phyloP scores from a whole-genome alignment of 2,113 vertebrate genomes.

The Hucho hucho region DNA sequence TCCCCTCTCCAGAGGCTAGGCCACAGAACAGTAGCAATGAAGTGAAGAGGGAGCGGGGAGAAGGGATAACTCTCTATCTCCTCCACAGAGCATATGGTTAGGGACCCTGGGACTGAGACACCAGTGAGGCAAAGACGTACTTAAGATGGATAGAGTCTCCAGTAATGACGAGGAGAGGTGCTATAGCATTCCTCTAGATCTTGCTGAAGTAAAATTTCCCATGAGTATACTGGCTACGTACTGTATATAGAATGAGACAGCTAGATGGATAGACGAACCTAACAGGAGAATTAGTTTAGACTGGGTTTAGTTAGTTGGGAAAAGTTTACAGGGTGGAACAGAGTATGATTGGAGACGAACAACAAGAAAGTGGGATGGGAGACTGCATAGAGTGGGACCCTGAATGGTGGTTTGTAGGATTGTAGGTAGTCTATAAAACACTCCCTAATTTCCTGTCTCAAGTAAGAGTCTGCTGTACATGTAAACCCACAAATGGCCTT shows the following conservation, averaged over 20 bases:
- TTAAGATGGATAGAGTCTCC: constrained; percentile 60
- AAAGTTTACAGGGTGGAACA: background rate
- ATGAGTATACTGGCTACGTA: constrained; percentile 21
- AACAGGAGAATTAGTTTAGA: too few species aligned
- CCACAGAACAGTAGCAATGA: constrained; percentile 24
- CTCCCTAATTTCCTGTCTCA: too few species aligned
- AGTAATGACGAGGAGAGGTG: background rate
- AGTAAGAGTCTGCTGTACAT: background rate
- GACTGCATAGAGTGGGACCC: too few species aligned
- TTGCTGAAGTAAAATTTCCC: constrained; percentile 52
- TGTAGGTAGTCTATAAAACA: too few species aligned
- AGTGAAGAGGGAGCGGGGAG: constrained; percentile 34
- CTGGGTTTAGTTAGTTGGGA: background rate
- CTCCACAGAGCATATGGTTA: constrained; percentile 60
- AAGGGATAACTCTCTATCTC: constrained; percentile 43
- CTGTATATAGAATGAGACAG: background rate
- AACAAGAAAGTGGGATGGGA: too few species aligned
- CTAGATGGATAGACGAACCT: background rate
- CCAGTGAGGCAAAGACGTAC: constrained; percentile 52
- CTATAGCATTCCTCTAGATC: constrained; percentile 30
- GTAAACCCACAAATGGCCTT: background rate
- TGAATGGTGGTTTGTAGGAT: too few species aligned
- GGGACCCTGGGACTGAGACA: constrained; percentile 54
- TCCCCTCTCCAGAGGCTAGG: constrained; percentile 43
- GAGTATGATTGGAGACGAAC: too few species aligned